phyloP scores from a whole-genome alignment of 2,797 vertebrate genomes.

The Synaphobranchus kaupii region DNA sequence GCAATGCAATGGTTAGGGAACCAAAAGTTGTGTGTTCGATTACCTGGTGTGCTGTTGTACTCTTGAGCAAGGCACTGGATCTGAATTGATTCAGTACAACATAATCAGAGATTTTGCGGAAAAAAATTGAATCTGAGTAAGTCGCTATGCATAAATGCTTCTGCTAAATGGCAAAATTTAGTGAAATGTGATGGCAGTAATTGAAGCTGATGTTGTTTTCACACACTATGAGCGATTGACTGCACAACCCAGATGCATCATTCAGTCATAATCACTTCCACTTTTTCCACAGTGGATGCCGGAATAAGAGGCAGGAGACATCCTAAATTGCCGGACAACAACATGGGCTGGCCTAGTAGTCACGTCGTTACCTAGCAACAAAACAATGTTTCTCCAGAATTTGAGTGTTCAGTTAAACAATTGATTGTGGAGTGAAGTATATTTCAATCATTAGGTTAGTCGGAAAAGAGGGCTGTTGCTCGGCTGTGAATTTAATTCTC shows the following conservation, averaged over 20 bases:
- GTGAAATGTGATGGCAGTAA: not conserved
- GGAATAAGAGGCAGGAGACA: not conserved
- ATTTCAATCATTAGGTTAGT: not conserved
- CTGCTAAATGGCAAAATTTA: not conserved
- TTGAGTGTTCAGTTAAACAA: not conserved
- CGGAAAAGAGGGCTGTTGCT: not conserved
- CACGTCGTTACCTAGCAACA: not conserved
- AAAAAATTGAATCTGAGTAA: not conserved
- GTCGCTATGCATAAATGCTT: not conserved
- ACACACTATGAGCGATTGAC: constrained; percentile 43
- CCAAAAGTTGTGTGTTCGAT: too few species aligned
- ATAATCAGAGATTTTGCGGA: not conserved
- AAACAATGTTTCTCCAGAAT: not conserved
- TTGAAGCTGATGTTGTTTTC: constrained; percentile 50
- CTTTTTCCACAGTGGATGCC: constrained; percentile 3
- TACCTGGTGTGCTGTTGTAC: too few species aligned
- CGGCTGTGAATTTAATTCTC: not conserved
- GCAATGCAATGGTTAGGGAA: too few species aligned
- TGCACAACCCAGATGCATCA: constrained; percentile 47
- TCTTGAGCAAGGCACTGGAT: too few species aligned
- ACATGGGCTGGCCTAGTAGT: not conserved
- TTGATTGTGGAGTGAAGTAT: constrained; percentile 1
- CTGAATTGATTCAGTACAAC: too few species aligned
- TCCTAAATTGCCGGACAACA: not conserved
- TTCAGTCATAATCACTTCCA: constrained; percentile 55